Evolutionary conservation across 2,113 vertebrate species (phyloP), one percentile per base, ranked within the genome.

Genomic region (Chaetodon auriga): DNA sequence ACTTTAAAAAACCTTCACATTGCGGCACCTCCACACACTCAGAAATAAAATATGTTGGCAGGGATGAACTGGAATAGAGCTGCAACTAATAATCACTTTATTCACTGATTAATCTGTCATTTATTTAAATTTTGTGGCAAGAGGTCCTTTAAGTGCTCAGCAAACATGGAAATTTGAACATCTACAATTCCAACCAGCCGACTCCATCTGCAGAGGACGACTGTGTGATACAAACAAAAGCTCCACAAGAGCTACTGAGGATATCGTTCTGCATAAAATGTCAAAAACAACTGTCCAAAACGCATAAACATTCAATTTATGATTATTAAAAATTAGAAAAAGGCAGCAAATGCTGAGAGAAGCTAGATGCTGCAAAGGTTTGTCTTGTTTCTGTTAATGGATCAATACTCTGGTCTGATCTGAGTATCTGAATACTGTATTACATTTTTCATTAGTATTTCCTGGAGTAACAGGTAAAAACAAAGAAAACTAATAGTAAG

Each of bases 11-110:
- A 21, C 43, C 46, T 54, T 81, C 61, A 53, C 53, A 30, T 69
- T 72, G 64, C 74, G 71, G 83, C 83, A 75, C 83, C 58, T 43
- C 61, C 7, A 3, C 45, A 53, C 46, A n/a, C 60, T 78, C 63
- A 35, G 48, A 72, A 58, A 83, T 35, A 82, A 73, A 81, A 62
- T 30, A 60, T 14, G 0, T 13, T 35, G 10, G 5, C 30, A 41
- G 43, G 41, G 62, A 43, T 43, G 58, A 76, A 76, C 38, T 36
- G 35, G 30, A 69, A 13, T 6, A 53, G 62, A 73, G 21, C n/a
- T 23, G 53, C 14, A 36, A 23, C 49, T 75, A 60, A 53, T 53
- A 7, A 21, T 21, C 9, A 4, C 9, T 80, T 62, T 35, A 12
- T 13, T 73, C 14, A 48, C 43, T 15, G 18, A 51, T 6, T 8